Base-by-base conservation (phyloP, 1,140 invertebrate species). In the Drosophila grimshawi region DNA sequence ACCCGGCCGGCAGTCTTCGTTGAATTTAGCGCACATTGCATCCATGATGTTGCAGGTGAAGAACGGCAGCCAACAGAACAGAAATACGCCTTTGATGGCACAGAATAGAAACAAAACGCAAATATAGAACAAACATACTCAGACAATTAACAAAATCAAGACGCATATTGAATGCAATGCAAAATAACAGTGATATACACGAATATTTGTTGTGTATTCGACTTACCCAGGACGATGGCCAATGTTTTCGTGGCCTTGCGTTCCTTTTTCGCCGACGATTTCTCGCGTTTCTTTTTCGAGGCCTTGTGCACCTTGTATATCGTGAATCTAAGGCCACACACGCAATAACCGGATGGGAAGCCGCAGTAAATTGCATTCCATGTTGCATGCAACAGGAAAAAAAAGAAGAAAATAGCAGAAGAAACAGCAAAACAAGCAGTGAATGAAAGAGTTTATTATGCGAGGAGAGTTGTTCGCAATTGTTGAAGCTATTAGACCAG, bases 231-330 rank as follows among this genome's bases (percentile, higher is more conserved):
- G 75, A 99, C 99, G 92, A 99, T 99, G 70, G 98, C 98, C 39
- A 99, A 93, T 10, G 99, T 99, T 94, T 99, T 99, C 4, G 99
- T 99, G n/a, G 99, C 98, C 93, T 99, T 99, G 69, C 98, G 95
- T 92, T 99, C 99, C 91, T 97, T 97, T 92, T 97, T 98, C 2
- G 97, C 98, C 1, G 97, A 98, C 29, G 97, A 98, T 91, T 98
- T 98, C 90, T 98, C 97, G 45, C 97, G 94, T 94, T 98, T 98
- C 94, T 97, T 98, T 92, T 96, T 96, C 91, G 97, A 98, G n/a
- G 97, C 97, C 93, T 98, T 98, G 93, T 97, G 97, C 27, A 97
- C 96, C 93, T 97, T 98, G 92, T 97, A 97, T 91, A 98, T 97
- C 65, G 97, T 97, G 93, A 98, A 98, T 81, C 97, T 94, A n/a